Conservation (phyloP, 2,113 vertebrate genomes). For the Semicossyphus pulcher region DNA sequence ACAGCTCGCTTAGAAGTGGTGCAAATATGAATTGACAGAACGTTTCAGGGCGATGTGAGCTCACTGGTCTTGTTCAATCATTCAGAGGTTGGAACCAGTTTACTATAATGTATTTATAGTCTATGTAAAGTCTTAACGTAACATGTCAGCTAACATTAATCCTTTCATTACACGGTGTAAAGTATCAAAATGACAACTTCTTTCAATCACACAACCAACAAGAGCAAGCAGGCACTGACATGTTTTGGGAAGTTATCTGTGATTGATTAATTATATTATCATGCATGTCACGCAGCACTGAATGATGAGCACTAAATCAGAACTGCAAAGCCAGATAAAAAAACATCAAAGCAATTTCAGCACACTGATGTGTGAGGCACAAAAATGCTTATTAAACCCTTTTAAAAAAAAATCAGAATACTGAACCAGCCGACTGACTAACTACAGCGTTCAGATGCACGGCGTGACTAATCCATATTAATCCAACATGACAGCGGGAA, state of each 20-base stretch:
- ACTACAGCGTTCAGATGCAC: slow-evolving; percentile 58
- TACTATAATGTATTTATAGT: slow-evolving; percentile 1
- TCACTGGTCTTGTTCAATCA: background rate
- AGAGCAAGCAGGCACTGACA: slow-evolving; percentile 25
- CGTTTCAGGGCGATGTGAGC: slow-evolving; percentile 23
- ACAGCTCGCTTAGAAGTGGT: background rate
- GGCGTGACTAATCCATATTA: slow-evolving; percentile 74
- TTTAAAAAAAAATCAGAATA: slow-evolving; percentile 39
- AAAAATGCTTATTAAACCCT: slow-evolving; percentile 58
- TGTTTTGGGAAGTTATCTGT: slow-evolving; percentile 25
- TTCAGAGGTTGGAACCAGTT: background rate
- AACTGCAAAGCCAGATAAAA: slow-evolving; percentile 58
- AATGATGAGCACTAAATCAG: slow-evolving; percentile 34
- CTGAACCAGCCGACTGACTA: slow-evolving; percentile 53
- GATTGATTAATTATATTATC: slow-evolving; percentile 58
- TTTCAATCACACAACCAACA: slow-evolving; percentile 20
- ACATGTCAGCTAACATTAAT: slow-evolving; percentile 15
- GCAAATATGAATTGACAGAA: slow-evolving; percentile 16
- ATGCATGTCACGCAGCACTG: slow-evolving; percentile 43
- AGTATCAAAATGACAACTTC: slow-evolving; percentile 13
- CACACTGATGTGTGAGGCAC: slow-evolving; percentile 35
- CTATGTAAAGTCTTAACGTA: background rate
- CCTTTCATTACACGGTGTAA: background rate
- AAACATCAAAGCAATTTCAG: slow-evolving; percentile 62
- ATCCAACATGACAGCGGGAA: slow-evolving; percentile 71